Base-by-base conservation (phyloP, 2,797 vertebrate species). In the Paedocypris micromegethes region DNA sequence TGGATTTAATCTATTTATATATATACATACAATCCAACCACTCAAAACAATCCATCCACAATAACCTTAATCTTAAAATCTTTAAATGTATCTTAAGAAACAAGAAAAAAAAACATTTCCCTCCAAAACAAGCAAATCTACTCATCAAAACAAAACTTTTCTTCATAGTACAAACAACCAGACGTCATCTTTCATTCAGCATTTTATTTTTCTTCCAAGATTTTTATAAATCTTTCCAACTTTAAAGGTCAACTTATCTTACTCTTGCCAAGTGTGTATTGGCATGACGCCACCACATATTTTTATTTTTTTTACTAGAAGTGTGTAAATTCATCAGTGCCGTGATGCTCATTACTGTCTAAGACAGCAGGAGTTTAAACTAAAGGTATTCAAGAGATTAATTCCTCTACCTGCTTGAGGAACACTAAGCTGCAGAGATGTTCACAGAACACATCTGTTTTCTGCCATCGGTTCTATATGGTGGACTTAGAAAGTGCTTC, bases 201-300 rank as follows among this genome's bases (percentile, higher is more conserved):
- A 70, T 72, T 74, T 72, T 45, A 53, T 46, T 60, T 72, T 75
- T 65, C 72, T 60, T 60, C 78, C 73, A 64, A 70, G 58, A 56
- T 68, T 64, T 60, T 68, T 77, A 71, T 23, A 23, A 23, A 23
- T 77, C 61, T 72, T 79, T 58, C 57, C 77, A 75, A 70, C 74
- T 75, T 73, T 74, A 79, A 79, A 79, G 76, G 72, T 79, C 68
- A 75, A 5, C 57, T 68, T 64, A 64, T 42, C 42, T 49, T 49
- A 60, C 66, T 59, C 71, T 64, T 65, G 58, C 66, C 76, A 75
- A 81, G 76, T 77, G 70, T 76, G 48, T 72, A 74, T 75, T 79
- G 76, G 72, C 72, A 63, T 50, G 59, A 4, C 40, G 68, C 67
- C 72, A 72, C 4, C 42, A 9, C 67, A 72, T 46, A 72, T 69